phyloP scores from a whole-genome alignment of 2,888 invertebrate genomes.

The Brachyptera risi region DNA sequence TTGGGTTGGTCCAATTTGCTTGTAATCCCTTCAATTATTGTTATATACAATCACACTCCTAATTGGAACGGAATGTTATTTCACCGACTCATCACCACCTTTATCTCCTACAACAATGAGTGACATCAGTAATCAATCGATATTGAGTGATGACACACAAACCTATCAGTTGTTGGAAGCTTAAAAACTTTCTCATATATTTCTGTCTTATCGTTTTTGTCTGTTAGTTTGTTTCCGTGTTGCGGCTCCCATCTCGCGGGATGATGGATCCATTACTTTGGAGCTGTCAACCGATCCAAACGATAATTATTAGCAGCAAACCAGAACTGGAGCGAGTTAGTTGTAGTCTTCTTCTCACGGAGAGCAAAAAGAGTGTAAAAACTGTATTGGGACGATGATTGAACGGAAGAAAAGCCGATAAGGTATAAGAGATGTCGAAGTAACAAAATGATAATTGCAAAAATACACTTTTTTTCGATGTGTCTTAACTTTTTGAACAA shows the following conservation, averaged over 20 bases:
- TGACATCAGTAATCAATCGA: no score
- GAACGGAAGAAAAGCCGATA: slow-evolving; percentile 24
- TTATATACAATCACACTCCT: no score
- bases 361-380: slow-evolving; percentile 13
- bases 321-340: slow-evolving; percentile 28
- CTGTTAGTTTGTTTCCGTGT: slow-evolving; percentile 6
- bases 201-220: slow-evolving; percentile 2
- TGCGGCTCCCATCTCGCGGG: slow-evolving; percentile 44
- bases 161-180: no score
- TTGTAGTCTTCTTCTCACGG: slow-evolving; percentile 1
- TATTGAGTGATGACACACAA: no score
- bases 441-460: neutral
- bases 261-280: slow-evolving; percentile 52
- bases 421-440: neutral
- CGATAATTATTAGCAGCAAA: slow-evolving; percentile 31
- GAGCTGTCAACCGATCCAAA: slow-evolving; percentile 41
- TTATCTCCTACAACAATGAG: no score
- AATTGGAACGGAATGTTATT: no score
- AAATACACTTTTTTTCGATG: neutral
- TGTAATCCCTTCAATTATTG: no score
- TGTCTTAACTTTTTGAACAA: no score
- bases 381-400: slow-evolving; percentile 22
- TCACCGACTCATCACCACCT: no score
- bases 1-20: no score
- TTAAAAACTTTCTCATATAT: slow-evolving; percentile 33